Conservation (phyloP, 2,888 invertebrate genomes). For the Thereva unica region DNA sequence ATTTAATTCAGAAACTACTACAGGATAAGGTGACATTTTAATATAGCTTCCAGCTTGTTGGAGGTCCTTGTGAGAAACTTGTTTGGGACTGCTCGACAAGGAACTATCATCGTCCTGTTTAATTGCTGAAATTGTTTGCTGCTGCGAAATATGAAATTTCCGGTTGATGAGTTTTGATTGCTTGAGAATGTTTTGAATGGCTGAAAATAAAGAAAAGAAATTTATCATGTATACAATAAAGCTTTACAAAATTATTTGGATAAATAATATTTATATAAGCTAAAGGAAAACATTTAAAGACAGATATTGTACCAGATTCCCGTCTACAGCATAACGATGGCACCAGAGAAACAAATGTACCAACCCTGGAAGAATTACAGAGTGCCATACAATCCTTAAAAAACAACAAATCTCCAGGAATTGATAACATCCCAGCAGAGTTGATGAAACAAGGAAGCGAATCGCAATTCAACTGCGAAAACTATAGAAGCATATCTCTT, state of each 20-base stretch:
- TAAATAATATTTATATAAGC: neutral
- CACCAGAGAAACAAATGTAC: too few relatives aligned
- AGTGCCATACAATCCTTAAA: too few relatives aligned
- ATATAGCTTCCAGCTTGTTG: constrained; percentile 54
- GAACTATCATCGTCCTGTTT: constrained; percentile 49
- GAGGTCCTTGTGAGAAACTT: constrained; percentile 45
- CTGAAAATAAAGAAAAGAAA: constrained; percentile 45
- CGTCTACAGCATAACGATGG: too few relatives aligned
- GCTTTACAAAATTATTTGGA: constrained; percentile 8
- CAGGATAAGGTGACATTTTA: constrained; percentile 54
- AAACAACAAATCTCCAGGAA: too few relatives aligned
- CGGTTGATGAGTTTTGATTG: constrained; percentile 45
- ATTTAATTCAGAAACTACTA: constrained; percentile 54
- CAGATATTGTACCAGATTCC: too few relatives aligned
- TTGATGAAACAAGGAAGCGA: too few relatives aligned
- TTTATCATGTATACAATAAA: neutral
- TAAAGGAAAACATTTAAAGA: too few relatives aligned
- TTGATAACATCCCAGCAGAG: too few relatives aligned
- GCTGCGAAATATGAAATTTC: constrained; percentile 51
- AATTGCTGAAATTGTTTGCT: constrained; percentile 45
- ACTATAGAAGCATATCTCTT: too few relatives aligned
- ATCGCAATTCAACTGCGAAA: too few relatives aligned
- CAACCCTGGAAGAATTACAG: too few relatives aligned
- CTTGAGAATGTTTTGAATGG: constrained; percentile 47
- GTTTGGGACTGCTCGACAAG: constrained; percentile 13